These are phyloP conservation scores for Anolis apletophallus DNA, from an alignment of 2,797 vertebrate genomes.

Conservation along the genomic window DNA sequence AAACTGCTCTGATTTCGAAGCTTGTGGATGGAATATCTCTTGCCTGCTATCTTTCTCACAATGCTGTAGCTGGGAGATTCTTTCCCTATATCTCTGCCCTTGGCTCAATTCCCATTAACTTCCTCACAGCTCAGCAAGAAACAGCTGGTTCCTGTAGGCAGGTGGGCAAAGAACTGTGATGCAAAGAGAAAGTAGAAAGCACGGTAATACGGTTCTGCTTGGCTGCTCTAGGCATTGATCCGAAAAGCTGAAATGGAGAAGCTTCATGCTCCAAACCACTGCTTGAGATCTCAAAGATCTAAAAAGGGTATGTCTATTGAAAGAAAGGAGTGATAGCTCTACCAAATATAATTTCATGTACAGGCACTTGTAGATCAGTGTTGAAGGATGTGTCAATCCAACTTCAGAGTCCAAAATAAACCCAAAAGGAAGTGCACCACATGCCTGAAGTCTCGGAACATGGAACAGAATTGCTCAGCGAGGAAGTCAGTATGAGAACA, in stretches of 20 bases:
- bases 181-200: background rate
- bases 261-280: background rate
- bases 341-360: background rate
- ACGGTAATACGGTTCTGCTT: background rate
- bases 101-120: background rate
- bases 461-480: too few relatives aligned
- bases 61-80: background rate
- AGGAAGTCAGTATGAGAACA: too few relatives aligned
- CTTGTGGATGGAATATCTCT: background rate
- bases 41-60: background rate
- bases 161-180: background rate
- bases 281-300: background rate
- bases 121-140: background rate
- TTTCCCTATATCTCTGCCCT: background rate
- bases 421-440: too few relatives aligned
- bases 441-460: too few relatives aligned
- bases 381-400: background rate
- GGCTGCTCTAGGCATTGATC: background rate
- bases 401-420: background rate
- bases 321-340: background rate
- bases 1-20: background rate
- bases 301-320: background rate
- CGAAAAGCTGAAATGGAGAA: background rate
- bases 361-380: background rate
- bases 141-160: background rate